Percentiles rank a stretch among this genome's conserved stretches.
phyloP scores from a whole-genome alignment of 2,888 invertebrate genomes.

The Uropetala carovei region DNA sequence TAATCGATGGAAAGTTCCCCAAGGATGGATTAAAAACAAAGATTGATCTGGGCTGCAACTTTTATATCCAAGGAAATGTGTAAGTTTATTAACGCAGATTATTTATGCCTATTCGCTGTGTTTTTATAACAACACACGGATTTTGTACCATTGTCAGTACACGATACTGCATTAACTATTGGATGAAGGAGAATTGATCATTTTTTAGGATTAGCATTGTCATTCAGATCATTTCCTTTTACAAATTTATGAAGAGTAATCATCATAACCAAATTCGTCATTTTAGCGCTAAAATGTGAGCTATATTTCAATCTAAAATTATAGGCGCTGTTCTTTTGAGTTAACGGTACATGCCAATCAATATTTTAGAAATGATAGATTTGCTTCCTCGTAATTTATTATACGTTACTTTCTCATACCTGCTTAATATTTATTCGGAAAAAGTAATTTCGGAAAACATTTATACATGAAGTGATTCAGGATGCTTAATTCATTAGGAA shows the following conservation, averaged over 20 bases:
- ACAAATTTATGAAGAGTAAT: background rate
- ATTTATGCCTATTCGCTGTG: background rate
- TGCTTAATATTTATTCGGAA: too few species aligned
- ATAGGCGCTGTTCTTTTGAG: too few species aligned
- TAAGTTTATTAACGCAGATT: constrained; percentile 69
- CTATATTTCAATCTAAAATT: too few species aligned
- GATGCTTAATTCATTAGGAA: too few species aligned
- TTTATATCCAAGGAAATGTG: constrained; percentile 88
- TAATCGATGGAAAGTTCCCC: constrained; percentile 78
- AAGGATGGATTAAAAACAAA: constrained; percentile 81
- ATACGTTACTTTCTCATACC: too few species aligned
- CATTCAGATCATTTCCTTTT: background rate
- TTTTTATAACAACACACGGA: background rate
- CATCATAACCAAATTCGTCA: background rate
- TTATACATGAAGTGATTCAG: too few species aligned
- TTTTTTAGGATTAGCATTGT: background rate
- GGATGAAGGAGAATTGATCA: too few species aligned
- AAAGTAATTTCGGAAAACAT: too few species aligned
- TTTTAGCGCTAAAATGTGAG: too few species aligned
- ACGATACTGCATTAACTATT: background rate
- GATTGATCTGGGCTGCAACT: constrained; percentile 90
- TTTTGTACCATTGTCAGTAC: background rate
- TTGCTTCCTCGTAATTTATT: too few species aligned
- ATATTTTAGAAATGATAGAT: too few species aligned
- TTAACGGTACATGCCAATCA: too few species aligned